A percentile compares a stretch with the other conserved stretches of the same genome.
Evolutionary conservation across 2,888 invertebrate genomes (phyloP).

Genomic region (Phengaris arion): DNA sequence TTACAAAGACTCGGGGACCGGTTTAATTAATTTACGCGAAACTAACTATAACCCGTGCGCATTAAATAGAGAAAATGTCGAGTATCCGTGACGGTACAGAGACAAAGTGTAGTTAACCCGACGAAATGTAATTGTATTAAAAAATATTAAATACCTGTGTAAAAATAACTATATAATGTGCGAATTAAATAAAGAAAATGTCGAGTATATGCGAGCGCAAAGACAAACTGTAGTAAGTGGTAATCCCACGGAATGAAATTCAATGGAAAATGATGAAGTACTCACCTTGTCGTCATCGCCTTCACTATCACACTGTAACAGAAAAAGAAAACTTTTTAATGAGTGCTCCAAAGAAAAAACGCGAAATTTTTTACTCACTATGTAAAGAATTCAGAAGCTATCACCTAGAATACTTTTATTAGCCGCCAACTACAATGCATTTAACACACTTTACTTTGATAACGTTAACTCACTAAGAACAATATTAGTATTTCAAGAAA

Average conservation of each 20-base stretch:
- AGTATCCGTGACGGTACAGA: background rate
- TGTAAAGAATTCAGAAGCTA: background rate
- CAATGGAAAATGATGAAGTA: slow-evolving; percentile 51
- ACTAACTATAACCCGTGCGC: slow-evolving; percentile 37
- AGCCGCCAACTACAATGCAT: no score
- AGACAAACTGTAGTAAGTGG: background rate
- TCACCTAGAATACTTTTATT: background rate
- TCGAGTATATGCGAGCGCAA: slow-evolving; percentile 26
- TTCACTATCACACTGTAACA: slow-evolving; percentile 95
- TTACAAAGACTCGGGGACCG: slow-evolving; percentile 55
- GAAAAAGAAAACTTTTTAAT: slow-evolving; percentile 54
- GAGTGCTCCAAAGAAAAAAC: slow-evolving; percentile 19
- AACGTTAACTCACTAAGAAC: background rate
- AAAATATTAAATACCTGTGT: slow-evolving; percentile 41
- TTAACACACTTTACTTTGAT: background rate
- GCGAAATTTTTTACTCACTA: background rate
- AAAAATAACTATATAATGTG: slow-evolving; percentile 42
- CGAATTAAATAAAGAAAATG: background rate
- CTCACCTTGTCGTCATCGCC: slow-evolving; percentile 95
- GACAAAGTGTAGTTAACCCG: background rate
- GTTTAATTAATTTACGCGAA: slow-evolving; percentile 69
- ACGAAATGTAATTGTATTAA: no score
- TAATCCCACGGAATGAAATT: background rate
- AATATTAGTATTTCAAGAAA: no score
- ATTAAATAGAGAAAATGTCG: slow-evolving; percentile 28